Evolutionary conservation across 2,113 vertebrate species (phyloP).

Genomic region (Gymnorhina tibicen): DNA sequence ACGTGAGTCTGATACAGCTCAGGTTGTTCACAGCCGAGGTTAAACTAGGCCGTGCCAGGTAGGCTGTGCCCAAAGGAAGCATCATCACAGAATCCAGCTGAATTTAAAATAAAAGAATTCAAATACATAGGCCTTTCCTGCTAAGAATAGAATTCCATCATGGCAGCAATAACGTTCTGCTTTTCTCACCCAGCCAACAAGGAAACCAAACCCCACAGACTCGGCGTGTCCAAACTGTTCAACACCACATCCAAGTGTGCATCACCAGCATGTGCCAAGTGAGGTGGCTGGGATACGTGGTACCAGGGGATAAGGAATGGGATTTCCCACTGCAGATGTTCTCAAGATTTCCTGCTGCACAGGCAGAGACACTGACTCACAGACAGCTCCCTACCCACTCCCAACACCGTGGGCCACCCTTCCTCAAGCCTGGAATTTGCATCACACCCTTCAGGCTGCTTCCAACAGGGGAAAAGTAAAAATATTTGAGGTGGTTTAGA

Average conservation of each 20-base stretch:
- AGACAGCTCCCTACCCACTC: slow-evolving; percentile 8
- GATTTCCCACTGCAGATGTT: slow-evolving; percentile 2
- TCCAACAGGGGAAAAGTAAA: neutral
- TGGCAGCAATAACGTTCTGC: neutral
- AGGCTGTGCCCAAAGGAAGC: neutral
- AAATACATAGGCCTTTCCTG: neutral
- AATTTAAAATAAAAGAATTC: neutral
- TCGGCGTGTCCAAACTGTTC: accelerated
- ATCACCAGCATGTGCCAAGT: neutral
- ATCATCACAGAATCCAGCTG: neutral
- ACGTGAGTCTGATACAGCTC: accelerated
- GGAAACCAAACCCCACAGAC: neutral
- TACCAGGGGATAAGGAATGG: neutral
- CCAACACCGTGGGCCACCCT: neutral
- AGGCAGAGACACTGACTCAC: neutral
- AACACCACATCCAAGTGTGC: neutral
- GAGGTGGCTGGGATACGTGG: neutral
- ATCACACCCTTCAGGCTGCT: neutral
- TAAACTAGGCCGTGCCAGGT: neutral
- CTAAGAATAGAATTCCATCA: neutral
- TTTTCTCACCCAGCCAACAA: neutral
- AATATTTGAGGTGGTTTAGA: neutral
- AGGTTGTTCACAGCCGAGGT: neutral
- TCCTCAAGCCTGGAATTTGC: neutral
- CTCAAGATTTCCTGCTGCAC: neutral